phyloP scores from a whole-genome alignment of 2,888 invertebrate genomes.

The Torymus texanus region DNA sequence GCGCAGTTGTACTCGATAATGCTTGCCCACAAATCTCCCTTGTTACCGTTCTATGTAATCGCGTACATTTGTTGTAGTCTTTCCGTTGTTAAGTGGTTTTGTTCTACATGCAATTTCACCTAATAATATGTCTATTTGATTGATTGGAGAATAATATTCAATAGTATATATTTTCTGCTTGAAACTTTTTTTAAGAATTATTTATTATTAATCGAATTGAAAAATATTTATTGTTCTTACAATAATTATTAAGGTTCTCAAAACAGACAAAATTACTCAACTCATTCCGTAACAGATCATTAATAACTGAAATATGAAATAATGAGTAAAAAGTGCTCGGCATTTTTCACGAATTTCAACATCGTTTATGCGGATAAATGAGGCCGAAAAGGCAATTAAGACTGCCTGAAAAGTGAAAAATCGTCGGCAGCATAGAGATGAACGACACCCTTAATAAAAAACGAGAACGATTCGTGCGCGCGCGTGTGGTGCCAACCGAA shows the following conservation, averaged over 20 bases:
- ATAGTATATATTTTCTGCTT: too few relatives aligned
- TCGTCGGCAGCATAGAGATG: conserved; percentile 8
- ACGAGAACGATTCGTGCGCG: not conserved
- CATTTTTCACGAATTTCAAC: conserved; percentile 37
- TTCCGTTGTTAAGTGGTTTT: too few relatives aligned
- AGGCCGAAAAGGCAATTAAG: conserved; percentile 36
- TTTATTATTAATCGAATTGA: too few relatives aligned
- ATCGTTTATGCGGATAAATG: conserved; percentile 47
- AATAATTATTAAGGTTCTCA: too few relatives aligned
- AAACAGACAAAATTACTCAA: too few relatives aligned
- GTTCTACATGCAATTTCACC: too few relatives aligned
- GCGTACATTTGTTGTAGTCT: too few relatives aligned
- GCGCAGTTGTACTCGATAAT: conserved; percentile 45
- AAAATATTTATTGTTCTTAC: too few relatives aligned
- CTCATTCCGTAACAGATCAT: not conserved
- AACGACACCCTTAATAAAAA: conserved; percentile 21
- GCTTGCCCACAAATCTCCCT: not conserved
- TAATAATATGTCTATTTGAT: too few relatives aligned
- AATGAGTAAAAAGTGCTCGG: not conserved
- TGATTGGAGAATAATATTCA: too few relatives aligned
- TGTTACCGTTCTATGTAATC: too few relatives aligned
- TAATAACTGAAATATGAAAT: conserved; percentile 10
- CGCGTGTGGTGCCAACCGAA: conserved; percentile 4
- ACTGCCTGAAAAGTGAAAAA: conserved; percentile 20
- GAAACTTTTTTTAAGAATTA: too few relatives aligned